A percentile compares a stretch with the other conserved stretches of the same genome.
These are phyloP conservation scores for Drosophila tsacasi DNA, from an alignment of 1,140 invertebrate species.

Conservation along the genomic window DNA sequence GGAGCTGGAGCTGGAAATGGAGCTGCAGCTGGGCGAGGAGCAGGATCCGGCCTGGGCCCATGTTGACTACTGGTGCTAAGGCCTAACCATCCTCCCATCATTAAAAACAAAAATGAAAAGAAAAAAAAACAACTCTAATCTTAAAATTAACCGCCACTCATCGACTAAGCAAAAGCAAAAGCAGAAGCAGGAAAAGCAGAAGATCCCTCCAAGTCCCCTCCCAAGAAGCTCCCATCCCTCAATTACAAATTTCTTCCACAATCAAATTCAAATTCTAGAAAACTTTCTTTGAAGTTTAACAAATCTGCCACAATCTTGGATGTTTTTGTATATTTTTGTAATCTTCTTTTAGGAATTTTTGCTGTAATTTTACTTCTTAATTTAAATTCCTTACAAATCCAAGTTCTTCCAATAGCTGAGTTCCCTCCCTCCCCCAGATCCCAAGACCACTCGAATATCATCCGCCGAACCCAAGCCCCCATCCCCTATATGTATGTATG, in stretches of 20 bases:
- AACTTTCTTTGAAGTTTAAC: not conserved
- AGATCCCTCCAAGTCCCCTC: constrained; percentile 34
- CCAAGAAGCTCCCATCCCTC: not conserved
- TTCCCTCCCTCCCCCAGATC: not conserved
- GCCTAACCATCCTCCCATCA: not conserved
- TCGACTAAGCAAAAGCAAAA: constrained; percentile 34
- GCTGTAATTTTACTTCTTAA: not conserved
- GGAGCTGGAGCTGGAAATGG: constrained; percentile 48
- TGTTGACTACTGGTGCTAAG: constrained; percentile 74
- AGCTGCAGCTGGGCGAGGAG: constrained; percentile 44
- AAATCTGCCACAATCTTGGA: constrained; percentile 8
- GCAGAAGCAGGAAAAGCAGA: constrained; percentile 15
- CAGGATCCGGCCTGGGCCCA: constrained; percentile 69
- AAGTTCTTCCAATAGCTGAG: constrained; percentile 67
- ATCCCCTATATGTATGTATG: constrained; percentile 1
- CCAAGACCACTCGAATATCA: constrained; percentile 63
- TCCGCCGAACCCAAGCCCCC: constrained; percentile 8
- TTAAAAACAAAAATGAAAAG: not conserved
- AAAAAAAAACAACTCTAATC: constrained; percentile 16
- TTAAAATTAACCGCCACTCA: constrained; percentile 34
- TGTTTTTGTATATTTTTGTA: constrained; percentile 1
- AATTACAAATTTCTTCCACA: constrained; percentile 1
- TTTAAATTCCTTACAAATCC: constrained; percentile 43
- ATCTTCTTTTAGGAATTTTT: not conserved
- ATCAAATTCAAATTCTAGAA: not conserved